These are phyloP conservation scores for Hippocampus mohnikei DNA, from an alignment of 2,113 vertebrate species.

Conservation along the genomic window DNA sequence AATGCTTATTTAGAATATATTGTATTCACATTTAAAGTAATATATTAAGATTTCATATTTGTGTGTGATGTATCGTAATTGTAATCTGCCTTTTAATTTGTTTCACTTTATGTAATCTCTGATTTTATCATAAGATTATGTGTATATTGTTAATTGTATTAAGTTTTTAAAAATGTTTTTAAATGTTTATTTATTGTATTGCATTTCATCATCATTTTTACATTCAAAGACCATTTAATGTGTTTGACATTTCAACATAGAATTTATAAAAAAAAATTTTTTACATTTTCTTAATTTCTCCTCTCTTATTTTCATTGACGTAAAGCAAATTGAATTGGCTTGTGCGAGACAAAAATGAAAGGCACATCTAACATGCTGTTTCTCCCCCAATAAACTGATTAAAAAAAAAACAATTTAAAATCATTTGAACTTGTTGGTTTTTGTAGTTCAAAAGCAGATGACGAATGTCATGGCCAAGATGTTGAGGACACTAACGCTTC, in stretches of 20 bases:
- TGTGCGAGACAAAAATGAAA: not conserved
- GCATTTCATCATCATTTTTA: not conserved
- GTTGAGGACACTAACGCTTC: not conserved
- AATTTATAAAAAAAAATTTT: too few relatives aligned
- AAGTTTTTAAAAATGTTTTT: not conserved
- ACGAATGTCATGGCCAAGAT: not conserved
- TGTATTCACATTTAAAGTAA: not conserved
- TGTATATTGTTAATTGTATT: not conserved
- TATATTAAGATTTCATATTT: not conserved
- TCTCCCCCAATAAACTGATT: not conserved
- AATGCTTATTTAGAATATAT: not conserved
- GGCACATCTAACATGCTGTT: not conserved
- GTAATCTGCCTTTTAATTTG: not conserved
- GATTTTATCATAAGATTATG: not conserved
- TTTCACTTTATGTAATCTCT: not conserved
- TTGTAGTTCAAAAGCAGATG: not conserved
- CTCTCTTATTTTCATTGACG: not conserved
- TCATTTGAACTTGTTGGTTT: not conserved
- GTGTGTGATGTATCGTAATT: not conserved
- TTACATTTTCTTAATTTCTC: not conserved
- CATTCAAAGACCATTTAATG: too few relatives aligned
- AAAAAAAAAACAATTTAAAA: not conserved
- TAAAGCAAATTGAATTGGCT: not conserved
- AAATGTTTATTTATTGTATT: not conserved
- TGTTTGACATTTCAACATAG: not conserved